Conservation (phyloP, 1,140 invertebrate species). For the Bombus superbus region DNA sequence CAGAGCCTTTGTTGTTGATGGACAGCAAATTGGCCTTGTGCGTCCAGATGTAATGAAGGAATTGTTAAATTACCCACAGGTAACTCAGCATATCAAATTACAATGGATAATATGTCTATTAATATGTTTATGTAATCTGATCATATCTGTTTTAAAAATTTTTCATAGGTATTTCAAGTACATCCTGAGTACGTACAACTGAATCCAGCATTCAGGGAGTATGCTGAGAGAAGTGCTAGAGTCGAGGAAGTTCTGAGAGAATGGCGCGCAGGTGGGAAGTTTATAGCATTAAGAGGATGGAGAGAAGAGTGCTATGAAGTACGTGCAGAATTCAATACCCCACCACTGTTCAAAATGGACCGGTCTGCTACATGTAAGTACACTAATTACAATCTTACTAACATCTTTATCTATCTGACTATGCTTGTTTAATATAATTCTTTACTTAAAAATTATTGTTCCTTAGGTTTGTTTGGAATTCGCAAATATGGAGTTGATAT, state of each 20-base stretch:
- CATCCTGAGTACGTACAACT: constrained; percentile 89
- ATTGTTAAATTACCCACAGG: constrained; percentile 91
- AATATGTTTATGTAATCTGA: not conserved
- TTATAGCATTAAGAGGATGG: constrained; percentile 92
- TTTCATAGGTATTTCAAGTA: constrained; percentile 86
- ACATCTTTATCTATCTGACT: not conserved
- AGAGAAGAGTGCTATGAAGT: constrained; percentile 96
- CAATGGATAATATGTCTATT: too few species aligned
- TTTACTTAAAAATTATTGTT: not conserved
- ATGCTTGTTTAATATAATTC: constrained; percentile 17
- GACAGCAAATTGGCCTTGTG: constrained; percentile 93
- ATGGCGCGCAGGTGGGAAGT: constrained; percentile 85
- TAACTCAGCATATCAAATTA: not conserved
- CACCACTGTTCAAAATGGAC: constrained; percentile 94
- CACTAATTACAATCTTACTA: not conserved
- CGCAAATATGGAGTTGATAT: constrained; percentile 97
- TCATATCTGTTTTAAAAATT: not conserved
- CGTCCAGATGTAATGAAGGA: constrained; percentile 91
- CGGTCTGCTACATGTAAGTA: constrained; percentile 92
- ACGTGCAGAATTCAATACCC: constrained; percentile 87
- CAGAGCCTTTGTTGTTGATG: constrained; percentile 93
- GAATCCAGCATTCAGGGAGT: constrained; percentile 92
- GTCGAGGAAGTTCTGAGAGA: constrained; percentile 91
- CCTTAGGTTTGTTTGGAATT: constrained; percentile 92
- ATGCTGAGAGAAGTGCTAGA: constrained; percentile 89